These are phyloP conservation scores for Pachydiplax longipennis DNA, from an alignment of 2,888 invertebrate genomes.

Conservation along the genomic window DNA sequence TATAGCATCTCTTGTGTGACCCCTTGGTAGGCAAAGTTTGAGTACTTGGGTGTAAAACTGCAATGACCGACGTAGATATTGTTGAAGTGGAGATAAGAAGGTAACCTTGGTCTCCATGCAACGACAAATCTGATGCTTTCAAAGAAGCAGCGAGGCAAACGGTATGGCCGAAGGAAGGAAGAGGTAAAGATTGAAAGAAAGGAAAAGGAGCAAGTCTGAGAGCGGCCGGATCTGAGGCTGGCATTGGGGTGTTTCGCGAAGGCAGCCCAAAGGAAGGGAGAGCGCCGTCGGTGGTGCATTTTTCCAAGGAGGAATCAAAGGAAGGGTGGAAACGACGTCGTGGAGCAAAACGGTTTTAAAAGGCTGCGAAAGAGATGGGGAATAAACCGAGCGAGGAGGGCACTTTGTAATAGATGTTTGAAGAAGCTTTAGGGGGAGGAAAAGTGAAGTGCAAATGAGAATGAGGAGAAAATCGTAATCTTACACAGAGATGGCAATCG, in stretches of 20 bases:
- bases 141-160: background rate
- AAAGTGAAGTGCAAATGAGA: background rate
- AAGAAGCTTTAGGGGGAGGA: background rate
- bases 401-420: background rate
- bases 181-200: background rate
- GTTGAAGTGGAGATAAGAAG: no score
- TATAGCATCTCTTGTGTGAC: no score
- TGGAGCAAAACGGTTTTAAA: background rate
- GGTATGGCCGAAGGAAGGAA: background rate
- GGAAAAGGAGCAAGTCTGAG: background rate
- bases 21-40: no score
- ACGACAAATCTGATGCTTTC: background rate
- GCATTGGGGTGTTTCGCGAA: background rate
- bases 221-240: background rate
- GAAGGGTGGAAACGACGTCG: background rate
- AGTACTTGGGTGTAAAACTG: no score
- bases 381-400: background rate
- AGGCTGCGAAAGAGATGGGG: background rate
- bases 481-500: background rate
- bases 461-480: background rate
- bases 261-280: background rate
- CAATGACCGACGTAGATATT: no score
- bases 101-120: background rate
- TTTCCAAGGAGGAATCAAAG: background rate
- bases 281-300: background rate